Evolutionary conservation across 1,140 invertebrate genomes (phyloP), one percentile per base, ranked within the genome.

Genomic region (Drosophila nigromelanica): DNA sequence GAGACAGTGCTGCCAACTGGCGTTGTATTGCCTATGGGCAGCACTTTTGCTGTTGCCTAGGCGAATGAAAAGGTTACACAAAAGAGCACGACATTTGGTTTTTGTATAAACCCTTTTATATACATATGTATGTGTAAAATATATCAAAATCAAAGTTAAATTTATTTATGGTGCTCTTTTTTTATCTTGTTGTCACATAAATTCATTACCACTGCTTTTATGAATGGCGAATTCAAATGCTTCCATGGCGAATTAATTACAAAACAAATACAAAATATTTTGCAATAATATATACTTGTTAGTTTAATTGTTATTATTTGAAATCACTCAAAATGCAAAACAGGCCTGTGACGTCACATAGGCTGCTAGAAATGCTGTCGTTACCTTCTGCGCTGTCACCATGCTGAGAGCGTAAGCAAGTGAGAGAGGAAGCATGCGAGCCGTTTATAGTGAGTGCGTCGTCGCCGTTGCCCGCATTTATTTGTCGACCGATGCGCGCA

Each of bases 401-500:
- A 42, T 30, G 35, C 37, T n/a, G n/a, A 50, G 52, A 50, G 63
- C 5, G 21, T 35, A 35, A 35, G 8, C 8, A 50, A 50, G 42
- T 10, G 43, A 58, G 43, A 47, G 64, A 52, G 39, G 18, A 45
- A 47, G 14, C 14, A 11, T 43, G 18, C 52, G 39, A 35, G 50
- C 4, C 24, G 30, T 51, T 60, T 69, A 68, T 55, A 73, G 55
- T 40, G 48, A 72, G 60, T 68, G 73, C 56, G 47, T 55, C 76
- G 70, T 33, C 60, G 55, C 56, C 45, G 58, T 43, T 73, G 37
- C 56, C 64, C 63, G 63, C 79, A 85, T 86, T 85, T 86, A 48
- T 47, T 66, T 64, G 77, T 80, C 81, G 78, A 69, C 51, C 59
- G 81, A 73, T 59, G 73, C 77, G 81, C 64, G 81, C 50, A 73